These are phyloP conservation scores for Luperina testacea DNA, from an alignment of 2,888 invertebrate species.

Conservation along the genomic window DNA sequence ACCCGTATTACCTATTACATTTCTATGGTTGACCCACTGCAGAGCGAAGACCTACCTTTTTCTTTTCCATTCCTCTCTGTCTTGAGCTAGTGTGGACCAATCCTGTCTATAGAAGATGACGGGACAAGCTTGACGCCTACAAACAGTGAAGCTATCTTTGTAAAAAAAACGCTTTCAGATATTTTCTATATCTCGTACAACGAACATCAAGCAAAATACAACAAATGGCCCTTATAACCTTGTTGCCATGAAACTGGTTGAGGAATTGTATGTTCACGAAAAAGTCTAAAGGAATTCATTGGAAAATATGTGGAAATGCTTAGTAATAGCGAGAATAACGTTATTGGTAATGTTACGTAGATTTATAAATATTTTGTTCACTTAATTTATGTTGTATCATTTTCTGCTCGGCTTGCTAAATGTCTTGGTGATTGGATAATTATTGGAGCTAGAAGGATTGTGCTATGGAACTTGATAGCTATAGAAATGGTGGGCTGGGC, in stretches of 20 bases:
- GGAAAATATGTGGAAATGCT: neutral
- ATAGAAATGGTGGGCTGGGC: neutral
- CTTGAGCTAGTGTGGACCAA: neutral
- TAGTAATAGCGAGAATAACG: too few relatives aligned
- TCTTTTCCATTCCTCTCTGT: neutral
- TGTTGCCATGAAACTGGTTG: neutral
- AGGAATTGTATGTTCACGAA: neutral
- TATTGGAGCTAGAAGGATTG: neutral
- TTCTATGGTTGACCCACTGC: too few relatives aligned
- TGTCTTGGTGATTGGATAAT: too few relatives aligned
- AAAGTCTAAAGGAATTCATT: neutral
- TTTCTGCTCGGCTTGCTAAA: too few relatives aligned
- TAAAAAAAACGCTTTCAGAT: neutral
- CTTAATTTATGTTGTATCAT: neutral
- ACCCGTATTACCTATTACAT: too few relatives aligned
- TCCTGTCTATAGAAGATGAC: neutral
- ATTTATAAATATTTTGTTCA: neutral
- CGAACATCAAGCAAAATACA: neutral
- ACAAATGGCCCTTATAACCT: neutral
- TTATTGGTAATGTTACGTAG: neutral
- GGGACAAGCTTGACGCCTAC: neutral
- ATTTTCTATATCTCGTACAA: neutral
- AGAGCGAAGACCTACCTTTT: too few relatives aligned
- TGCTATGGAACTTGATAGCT: neutral
- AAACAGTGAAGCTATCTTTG: neutral